Evolutionary conservation across 2,888 invertebrate genomes (phyloP).

Genomic region (Crossocerus cetratus): DNA sequence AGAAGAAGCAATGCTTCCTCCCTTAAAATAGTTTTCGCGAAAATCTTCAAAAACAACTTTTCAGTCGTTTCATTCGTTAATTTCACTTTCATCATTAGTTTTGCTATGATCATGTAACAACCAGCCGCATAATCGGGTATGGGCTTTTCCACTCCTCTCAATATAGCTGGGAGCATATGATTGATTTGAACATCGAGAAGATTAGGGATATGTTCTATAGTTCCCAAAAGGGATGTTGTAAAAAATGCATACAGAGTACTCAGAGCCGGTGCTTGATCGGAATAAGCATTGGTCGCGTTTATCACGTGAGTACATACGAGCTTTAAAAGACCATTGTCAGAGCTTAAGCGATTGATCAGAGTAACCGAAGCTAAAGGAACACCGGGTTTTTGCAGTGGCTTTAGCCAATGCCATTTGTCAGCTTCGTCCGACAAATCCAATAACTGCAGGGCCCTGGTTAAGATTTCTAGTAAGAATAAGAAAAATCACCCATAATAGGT

Average conservation of each 20-base stretch:
- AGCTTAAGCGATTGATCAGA: constrained; percentile 85
- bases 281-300: constrained; percentile 81
- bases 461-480: background rate
- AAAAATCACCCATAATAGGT: background rate
- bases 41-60: constrained; percentile 81
- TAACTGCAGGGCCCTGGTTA: constrained; percentile 83
- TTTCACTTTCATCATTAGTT: constrained; percentile 82
- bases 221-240: constrained; percentile 85
- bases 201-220: constrained; percentile 80
- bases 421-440: constrained; percentile 81
- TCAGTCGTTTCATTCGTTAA: constrained; percentile 80
- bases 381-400: constrained; percentile 85
- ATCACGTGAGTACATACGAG: constrained; percentile 81
- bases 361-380: constrained; percentile 85
- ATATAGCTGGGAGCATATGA: constrained; percentile 84
- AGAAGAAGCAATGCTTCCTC: constrained; percentile 83
- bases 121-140: constrained; percentile 85
- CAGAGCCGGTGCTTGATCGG: constrained; percentile 80
- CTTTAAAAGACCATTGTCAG: constrained; percentile 81
- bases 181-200: constrained; percentile 83
- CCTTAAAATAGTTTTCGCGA: constrained; percentile 79
- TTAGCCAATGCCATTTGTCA: constrained; percentile 88
- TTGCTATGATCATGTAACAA: constrained; percentile 85
- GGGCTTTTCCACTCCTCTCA: constrained; percentile 84
- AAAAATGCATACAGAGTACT: constrained; percentile 89